Conservation (phyloP, 2,888 invertebrate genomes). For the Zygogramma bicolorata region DNA sequence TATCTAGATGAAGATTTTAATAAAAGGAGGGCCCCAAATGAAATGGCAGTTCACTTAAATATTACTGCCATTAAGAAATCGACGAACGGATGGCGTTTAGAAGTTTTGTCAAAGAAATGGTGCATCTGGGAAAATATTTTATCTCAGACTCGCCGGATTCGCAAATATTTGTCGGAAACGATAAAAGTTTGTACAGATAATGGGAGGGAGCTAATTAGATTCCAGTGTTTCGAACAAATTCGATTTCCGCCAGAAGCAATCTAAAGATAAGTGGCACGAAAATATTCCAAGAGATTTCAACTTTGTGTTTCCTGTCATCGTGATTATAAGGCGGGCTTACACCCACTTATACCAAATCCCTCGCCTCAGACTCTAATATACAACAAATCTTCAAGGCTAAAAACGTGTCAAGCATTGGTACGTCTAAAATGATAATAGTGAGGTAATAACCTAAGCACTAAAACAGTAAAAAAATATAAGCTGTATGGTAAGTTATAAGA, state of each 20-base stretch:
- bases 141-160: not conserved
- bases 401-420: no score
- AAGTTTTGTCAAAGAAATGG: constrained; percentile 2
- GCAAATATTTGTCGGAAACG: not conserved
- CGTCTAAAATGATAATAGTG: no score
- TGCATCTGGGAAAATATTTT: not conserved
- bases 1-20: constrained; percentile 42
- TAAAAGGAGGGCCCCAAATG: constrained; percentile 25
- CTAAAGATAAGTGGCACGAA: constrained; percentile 23
- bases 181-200: not conserved
- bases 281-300: constrained; percentile 26
- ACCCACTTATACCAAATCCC: no score
- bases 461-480: no score
- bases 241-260: not conserved
- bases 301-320: not conserved
- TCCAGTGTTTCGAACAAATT: not conserved
- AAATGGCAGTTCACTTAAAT: constrained; percentile 27
- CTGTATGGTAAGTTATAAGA: no score
- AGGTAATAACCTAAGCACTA: no score
- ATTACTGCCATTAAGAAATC: constrained; percentile 2
- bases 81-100: not conserved
- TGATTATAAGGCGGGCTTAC: no score
- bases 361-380: no score
- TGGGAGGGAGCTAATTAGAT: not conserved
- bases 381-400: no score